phyloP scores from a whole-genome alignment of 2,113 vertebrate species.

The Microcebus tavaratra region DNA sequence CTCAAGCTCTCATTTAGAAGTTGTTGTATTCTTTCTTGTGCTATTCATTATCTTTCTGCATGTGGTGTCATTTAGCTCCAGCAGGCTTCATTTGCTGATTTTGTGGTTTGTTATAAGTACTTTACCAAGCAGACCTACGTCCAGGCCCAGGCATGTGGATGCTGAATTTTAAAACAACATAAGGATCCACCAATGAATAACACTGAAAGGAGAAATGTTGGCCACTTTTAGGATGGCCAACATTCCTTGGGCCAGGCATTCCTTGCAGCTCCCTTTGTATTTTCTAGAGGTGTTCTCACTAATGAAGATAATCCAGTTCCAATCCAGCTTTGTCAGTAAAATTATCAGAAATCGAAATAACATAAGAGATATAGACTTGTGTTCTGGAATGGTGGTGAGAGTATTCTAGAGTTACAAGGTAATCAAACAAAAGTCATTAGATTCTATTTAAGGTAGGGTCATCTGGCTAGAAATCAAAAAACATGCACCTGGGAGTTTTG shows the following conservation, averaged over 20 bases:
- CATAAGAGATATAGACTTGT: not conserved
- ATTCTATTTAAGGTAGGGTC: not conserved
- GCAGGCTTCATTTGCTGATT: not conserved
- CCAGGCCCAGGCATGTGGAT: not conserved
- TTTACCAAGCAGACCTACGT: not conserved
- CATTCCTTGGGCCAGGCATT: not conserved
- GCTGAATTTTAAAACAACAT: constrained; percentile 40
- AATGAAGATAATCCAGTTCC: not conserved
- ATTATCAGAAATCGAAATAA: constrained; percentile 38
- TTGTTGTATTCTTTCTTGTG: not conserved
- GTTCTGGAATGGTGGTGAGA: not conserved
- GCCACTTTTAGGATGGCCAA: not conserved
- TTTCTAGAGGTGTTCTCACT: not conserved
- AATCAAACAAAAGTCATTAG: constrained; percentile 16
- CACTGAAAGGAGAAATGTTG: not conserved
- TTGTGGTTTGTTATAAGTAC: not conserved
- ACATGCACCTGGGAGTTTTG: not conserved
- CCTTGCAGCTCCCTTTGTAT: not conserved
- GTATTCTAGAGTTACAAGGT: not conserved
- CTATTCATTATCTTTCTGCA: not conserved
- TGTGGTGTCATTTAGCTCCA: not conserved
- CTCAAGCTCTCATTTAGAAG: not conserved
- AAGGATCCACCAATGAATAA: not conserved
- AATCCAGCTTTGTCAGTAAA: not conserved
- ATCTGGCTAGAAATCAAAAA: not conserved